phyloP scores from a whole-genome alignment of 2,113 vertebrate genomes.

The Oriolus oriolus region DNA sequence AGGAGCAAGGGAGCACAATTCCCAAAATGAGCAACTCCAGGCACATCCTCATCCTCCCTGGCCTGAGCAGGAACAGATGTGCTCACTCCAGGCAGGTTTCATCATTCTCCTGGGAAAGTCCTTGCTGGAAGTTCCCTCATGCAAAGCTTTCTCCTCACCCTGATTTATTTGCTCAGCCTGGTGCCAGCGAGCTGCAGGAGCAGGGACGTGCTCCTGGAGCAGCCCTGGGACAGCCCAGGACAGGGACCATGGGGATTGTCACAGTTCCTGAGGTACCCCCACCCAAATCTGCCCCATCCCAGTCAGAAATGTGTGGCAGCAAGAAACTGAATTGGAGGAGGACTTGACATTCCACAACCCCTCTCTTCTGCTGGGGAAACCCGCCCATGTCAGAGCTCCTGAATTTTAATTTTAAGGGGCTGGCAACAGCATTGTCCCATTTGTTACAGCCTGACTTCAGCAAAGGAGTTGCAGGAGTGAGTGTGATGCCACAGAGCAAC shows the following conservation, averaged over 20 bases:
- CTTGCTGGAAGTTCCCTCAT: conserved; percentile 33
- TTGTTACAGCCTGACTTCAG: neutral
- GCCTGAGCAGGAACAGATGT: neutral
- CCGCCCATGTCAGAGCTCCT: neutral
- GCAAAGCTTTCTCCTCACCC: conserved; percentile 8
- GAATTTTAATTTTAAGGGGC: neutral
- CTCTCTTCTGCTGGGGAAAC: neutral
- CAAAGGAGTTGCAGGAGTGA: neutral
- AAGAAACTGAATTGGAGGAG: rapidly evolving
- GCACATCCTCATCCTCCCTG: neutral
- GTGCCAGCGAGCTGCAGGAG: neutral
- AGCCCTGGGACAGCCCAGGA: neutral
- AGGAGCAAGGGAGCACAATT: neutral
- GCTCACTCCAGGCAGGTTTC: neutral
- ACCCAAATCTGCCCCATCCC: neutral
- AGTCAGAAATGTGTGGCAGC: neutral
- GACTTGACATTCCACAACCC: neutral
- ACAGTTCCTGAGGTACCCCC: rapidly evolving
- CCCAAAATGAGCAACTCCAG: conserved; percentile 4
- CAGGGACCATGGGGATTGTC: neutral
- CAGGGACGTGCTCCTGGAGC: neutral
- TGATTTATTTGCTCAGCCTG: neutral
- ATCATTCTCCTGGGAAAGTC: conserved; percentile 41
- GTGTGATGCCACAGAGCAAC: neutral
- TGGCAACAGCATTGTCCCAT: neutral